A percentile compares a stretch with the other conserved stretches of the same genome.
These are phyloP conservation scores for Macrobrachium rosenbergii DNA, from an alignment of 1,140 invertebrate species.

Conservation along the genomic window DNA sequence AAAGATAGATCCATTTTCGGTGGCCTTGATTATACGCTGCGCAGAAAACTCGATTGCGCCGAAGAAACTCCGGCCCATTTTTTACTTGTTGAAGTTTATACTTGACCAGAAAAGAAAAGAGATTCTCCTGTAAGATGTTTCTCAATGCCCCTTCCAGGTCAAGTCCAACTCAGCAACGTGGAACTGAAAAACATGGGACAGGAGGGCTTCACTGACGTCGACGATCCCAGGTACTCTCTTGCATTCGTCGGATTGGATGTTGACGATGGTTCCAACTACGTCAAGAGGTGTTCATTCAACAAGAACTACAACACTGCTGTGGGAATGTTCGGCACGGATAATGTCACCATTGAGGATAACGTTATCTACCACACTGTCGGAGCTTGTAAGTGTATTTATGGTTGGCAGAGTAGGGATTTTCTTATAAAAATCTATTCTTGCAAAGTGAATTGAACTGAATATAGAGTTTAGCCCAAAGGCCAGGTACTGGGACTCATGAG, in stretches of 20 bases:
- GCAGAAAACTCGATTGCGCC: too few relatives aligned
- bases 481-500: too few relatives aligned
- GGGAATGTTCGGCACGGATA: slow-evolving; percentile 43
- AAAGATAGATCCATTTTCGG: too few relatives aligned
- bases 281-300: slow-evolving; percentile 56
- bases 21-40: too few relatives aligned
- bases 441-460: too few relatives aligned
- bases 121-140: too few relatives aligned
- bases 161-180: slow-evolving; percentile 41
- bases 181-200: slow-evolving; percentile 57
- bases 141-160: slow-evolving; percentile 1
- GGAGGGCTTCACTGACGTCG: slow-evolving; percentile 43
- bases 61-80: too few relatives aligned
- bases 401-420: neutral
- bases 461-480: too few relatives aligned
- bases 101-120: too few relatives aligned
- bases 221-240: slow-evolving; percentile 51
- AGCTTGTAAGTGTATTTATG: slow-evolving; percentile 26
- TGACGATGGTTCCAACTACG: slow-evolving; percentile 30
- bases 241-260: slow-evolving; percentile 32
- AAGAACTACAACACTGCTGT: slow-evolving; percentile 50
- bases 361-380: slow-evolving; percentile 58
- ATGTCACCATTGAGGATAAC: slow-evolving; percentile 40
- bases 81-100: too few relatives aligned
- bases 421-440: neutral